Base-by-base conservation (phyloP, 2,888 invertebrate species). In the Bibio marci region DNA sequence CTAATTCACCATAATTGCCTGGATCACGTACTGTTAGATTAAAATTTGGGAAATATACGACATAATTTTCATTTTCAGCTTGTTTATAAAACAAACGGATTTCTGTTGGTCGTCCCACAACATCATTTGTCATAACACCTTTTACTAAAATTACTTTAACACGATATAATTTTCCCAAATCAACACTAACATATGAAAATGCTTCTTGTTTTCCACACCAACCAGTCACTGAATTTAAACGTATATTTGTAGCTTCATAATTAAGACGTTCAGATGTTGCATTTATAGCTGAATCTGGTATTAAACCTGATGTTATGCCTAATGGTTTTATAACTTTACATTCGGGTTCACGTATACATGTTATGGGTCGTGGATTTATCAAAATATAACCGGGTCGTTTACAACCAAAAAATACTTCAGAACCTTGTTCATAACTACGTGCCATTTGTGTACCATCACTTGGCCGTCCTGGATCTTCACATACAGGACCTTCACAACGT, bases 141-240 rank as follows among this genome's bases (percentile, higher is more conserved):
- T 91, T 91, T 0, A 91, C 88, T 28, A 91, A 66, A 49, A 91
- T 88, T 15, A 88, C 90, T 62, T 90, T 91, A 1, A 92, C 83
- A 48, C 91, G 73, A 57, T 80, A 86, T n/a, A 91, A 79, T 63
- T 83, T 80, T 30, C 92, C 92, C 45, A 95, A 69, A 60, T 95
- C 94, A 1, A 95, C 91, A 52, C 87, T 91, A 7, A 92, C 86
- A 52, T 92, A 94, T 0, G 92, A 92, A 53, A 94, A 92, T 1
- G 91, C 85, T 64, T 94, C 94, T 64, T 87, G 85, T 52, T 90
- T 91, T n/a, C 88, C 88, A 61, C 91, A 91, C 91, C 91, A 92
- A 14, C 91, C 91, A 34, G 91, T 91, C 3, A 88, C 90, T 1
- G 91, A 90, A 56, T 88, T 90, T 27, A 92, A 64, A 25, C 91